Evolutionary conservation across 2,113 vertebrate genomes (phyloP), one percentile per base, ranked within the genome.

Genomic region (Brachirus orientalis): DNA sequence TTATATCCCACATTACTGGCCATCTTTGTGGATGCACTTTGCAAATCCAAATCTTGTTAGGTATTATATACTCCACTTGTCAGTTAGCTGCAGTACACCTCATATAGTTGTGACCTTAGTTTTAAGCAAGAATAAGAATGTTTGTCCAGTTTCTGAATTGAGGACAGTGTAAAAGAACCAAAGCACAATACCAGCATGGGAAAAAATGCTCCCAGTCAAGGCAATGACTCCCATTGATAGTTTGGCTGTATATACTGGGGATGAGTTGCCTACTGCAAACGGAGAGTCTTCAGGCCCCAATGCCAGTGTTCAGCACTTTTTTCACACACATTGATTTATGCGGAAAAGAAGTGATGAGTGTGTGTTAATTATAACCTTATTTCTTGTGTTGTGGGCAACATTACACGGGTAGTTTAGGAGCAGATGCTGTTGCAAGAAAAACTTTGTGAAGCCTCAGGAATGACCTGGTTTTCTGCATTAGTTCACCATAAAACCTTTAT

Each of bases 381-480:
- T 35, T 36, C 16, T 35, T 1, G 33, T n/a, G 4, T 33, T 36
- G 51, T 35, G 28, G 33, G 14, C 22, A 17, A 11, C 13, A 10
- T 55, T 37, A 18, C 10, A 4, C 11, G 10, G n/a, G 53, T 38
- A 14, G 14, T 18, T 37, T 6, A 55, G 36, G 52, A 54, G 52
- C 12, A 52, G 47, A 7, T 50, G 47, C 19, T 6, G 20, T 35
- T 14, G 52, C 28, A 37, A 17, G 16, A 11, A 37, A 14, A 33
- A 16, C 8, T 14, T 8, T 52, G 33, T 36, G 16, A 36, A 17
- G 51, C 28, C 7, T 50, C 22, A 3, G 12, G 19, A 50, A 22
- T 22, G 47, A 50, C 47, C 47, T 50, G 19, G 18, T 50, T 50
- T 22, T 50, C 19, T 50, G 47, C 47, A 13, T 50, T 50, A 6